Evolutionary conservation across 1,140 invertebrate species (phyloP).

Genomic region (Ephestia elutella): DNA sequence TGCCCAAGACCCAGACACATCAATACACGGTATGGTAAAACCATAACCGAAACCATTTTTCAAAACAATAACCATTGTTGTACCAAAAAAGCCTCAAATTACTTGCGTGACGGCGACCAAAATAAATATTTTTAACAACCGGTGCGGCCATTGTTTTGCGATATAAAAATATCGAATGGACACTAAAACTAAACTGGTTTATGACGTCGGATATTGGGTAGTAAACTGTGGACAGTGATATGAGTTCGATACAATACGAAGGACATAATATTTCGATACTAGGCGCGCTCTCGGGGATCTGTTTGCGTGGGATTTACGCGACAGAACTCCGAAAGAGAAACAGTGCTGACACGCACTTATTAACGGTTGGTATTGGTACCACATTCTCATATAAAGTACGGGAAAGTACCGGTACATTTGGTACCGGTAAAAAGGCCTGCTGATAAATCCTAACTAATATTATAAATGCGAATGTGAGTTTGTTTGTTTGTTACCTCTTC

Average conservation of each 20-base stretch:
- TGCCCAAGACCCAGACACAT: not conserved
- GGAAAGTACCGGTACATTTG: no score
- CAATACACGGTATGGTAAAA: not conserved
- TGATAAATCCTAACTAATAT: no score
- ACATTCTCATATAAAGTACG: no score
- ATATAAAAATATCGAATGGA: constrained; percentile 15
- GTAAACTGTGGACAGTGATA: constrained; percentile 11
- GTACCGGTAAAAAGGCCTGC: no score
- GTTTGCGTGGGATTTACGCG: no score
- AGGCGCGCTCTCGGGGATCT: no score
- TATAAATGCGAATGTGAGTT: no score
- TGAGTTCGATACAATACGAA: not conserved
- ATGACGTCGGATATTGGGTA: constrained; percentile 15
- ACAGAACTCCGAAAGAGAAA: no score
- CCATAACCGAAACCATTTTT: not conserved
- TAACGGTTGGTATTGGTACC: no score
- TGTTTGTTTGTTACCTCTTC: no score
- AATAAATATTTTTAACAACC: constrained; percentile 1
- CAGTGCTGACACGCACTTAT: no score
- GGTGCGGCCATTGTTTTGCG: constrained; percentile 1
- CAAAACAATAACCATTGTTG: constrained; percentile 2
- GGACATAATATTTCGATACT: no score
- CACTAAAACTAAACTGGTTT: constrained; percentile 16
- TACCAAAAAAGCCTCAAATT: not conserved
- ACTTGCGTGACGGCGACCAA: not conserved